A percentile compares a stretch with the other conserved stretches of the same genome.
Evolutionary conservation across 2,113 vertebrate species (phyloP).

Genomic region (Sisor rabdophorus): DNA sequence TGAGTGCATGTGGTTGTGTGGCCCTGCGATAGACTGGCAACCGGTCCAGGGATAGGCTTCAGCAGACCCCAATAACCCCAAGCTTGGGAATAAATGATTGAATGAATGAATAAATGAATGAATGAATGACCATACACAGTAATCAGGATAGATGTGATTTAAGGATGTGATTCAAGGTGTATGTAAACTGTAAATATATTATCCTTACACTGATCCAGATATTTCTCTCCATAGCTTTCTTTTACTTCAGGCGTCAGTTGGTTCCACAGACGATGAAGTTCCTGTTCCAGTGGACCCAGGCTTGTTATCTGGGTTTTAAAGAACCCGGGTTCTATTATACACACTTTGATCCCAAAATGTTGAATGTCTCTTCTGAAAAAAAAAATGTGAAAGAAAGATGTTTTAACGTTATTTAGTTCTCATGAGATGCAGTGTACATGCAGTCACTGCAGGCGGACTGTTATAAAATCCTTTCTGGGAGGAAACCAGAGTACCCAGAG

Average conservation of each 20-base stretch:
- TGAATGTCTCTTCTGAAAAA: constrained; percentile 80
- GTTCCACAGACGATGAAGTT: constrained; percentile 79
- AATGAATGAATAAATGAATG: no score
- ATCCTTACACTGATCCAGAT: constrained; percentile 80
- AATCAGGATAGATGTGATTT: background rate
- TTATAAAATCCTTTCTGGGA: background rate
- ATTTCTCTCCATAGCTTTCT: constrained; percentile 82
- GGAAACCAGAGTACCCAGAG: no score
- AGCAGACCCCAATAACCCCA: no score
- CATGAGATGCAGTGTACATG: background rate
- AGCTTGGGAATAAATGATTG: no score
- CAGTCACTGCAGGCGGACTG: background rate
- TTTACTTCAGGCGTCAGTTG: constrained; percentile 73
- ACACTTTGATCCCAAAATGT: constrained; percentile 83
- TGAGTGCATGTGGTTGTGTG: background rate
- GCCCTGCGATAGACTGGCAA: no score
- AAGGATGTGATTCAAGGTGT: background rate
- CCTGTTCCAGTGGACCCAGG: constrained; percentile 71
- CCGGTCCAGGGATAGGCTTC: no score
- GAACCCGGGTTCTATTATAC: constrained; percentile 89
- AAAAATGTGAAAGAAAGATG: background rate
- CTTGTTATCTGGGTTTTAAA: constrained; percentile 82
- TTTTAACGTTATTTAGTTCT: background rate
- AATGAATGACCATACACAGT: background rate
- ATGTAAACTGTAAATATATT: background rate